Percentiles rank a stretch among this genome's conserved stretches.
Evolutionary conservation across 2,113 vertebrate species (phyloP).

Genomic region (Caranx ignobilis): DNA sequence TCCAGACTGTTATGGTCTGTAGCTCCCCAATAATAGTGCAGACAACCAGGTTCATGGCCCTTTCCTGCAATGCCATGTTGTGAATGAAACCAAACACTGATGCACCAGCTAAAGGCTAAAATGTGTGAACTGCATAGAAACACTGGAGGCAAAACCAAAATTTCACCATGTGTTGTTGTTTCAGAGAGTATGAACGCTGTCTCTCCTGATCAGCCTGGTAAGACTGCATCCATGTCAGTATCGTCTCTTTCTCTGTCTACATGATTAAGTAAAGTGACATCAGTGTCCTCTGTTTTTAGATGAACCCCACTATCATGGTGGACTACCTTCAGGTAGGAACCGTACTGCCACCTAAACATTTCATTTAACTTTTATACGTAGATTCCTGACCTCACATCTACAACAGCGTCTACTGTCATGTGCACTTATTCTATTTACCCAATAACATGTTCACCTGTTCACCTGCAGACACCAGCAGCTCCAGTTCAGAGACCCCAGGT

Average conservation of each 20-base stretch:
- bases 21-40: too few species aligned
- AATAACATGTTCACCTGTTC: not conserved
- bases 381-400: not conserved
- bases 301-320: constrained; percentile 58
- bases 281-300: constrained; percentile 49
- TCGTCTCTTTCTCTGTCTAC: too few species aligned
- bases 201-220: constrained; percentile 78
- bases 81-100: not conserved
- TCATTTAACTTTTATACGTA: not conserved
- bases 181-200: constrained; percentile 80
- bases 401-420: not conserved
- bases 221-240: constrained; percentile 28
- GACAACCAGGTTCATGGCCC: too few species aligned
- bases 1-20: too few species aligned
- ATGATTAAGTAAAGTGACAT: too few species aligned
- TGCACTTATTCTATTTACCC: not conserved
- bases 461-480: constrained; percentile 72
- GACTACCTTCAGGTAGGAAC: constrained; percentile 66
- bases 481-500: constrained; percentile 73
- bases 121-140: not conserved
- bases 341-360: not conserved
- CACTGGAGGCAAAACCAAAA: not conserved
- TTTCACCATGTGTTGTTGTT: constrained; percentile 26
- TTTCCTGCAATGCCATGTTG: too few species aligned
- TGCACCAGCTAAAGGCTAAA: too few species aligned